Base-by-base conservation (phyloP, 2,113 vertebrate species). In the Callopanchax toddi region DNA sequence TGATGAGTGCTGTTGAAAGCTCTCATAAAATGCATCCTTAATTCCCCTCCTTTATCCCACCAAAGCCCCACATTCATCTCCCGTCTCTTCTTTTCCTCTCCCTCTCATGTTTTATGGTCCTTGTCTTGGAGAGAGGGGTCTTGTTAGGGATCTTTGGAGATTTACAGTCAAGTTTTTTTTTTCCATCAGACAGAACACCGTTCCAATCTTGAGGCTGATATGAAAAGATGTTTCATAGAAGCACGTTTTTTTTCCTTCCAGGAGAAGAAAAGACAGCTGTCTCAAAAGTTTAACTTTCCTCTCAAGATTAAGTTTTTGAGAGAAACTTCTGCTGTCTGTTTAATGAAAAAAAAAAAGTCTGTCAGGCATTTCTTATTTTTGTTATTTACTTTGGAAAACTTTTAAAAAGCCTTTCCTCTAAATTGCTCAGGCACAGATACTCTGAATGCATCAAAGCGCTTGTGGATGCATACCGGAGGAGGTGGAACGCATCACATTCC, bases 91-190 rank as follows among this genome's bases (percentile, higher is more conserved):
- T 68, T 8, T n/a, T 26, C 11, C 11, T 12, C 12, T 45, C 48
- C 58, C 43, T 52, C 68, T 86, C 49, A 67, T 90, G 82, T 86
- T 91, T 91, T 86, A 91, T 86, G 86, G 76, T 71, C 85, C 87
- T 86, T 89, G 85, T 91, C 85, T 81, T 52, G 44, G 69, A 59
- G 82, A 83, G 76, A 74, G 58, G 82, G 78, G 83, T 87, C 82
- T 86, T 84, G 86, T 86, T 84, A 76, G 78, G 81, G 86, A 87
- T 89, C 83, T 85, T 76, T 60, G 67, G 80, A 86, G 89, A 91
- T 91, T 89, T 91, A 89, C 84, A 81, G 77, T 79, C 77, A 69
- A 58, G 76, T 71, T 83, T 84, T 82, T 56, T 62, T 81, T 82
- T 74, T 69, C 82, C 74, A 85, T 83, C 80, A 82, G 57, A 79